Evolutionary conservation across 1,140 invertebrate species (phyloP).

Genomic region (Hylyphantes graminicola): DNA sequence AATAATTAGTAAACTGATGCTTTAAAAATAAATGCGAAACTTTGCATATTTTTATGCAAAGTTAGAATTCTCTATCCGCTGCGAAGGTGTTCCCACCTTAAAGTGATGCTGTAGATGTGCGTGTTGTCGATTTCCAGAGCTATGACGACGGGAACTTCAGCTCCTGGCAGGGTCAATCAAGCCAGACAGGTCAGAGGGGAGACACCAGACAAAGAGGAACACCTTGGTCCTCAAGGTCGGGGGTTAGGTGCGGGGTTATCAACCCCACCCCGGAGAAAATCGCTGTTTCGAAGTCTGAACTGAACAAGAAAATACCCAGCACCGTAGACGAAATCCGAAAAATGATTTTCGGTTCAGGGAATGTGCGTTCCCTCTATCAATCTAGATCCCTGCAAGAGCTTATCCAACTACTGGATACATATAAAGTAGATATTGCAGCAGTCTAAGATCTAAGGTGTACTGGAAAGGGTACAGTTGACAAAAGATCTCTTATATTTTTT

Average conservation of each 20-base stretch:
- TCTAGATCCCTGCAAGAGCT: background rate
- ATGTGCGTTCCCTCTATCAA: conserved; percentile 1
- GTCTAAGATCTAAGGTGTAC: background rate
- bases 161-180: too few species aligned
- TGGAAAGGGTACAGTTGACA: background rate
- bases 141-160: too few species aligned
- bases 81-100: too few species aligned
- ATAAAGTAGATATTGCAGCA: conserved; percentile 10
- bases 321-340: conserved; percentile 8
- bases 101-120: too few species aligned
- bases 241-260: conserved; percentile 6
- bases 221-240: too few species aligned
- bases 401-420: background rate
- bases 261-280: background rate
- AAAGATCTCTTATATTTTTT: background rate
- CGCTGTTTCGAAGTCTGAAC: background rate
- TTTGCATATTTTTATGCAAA: too few species aligned
- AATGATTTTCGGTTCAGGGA: conserved; percentile 8
- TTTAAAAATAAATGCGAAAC: too few species aligned
- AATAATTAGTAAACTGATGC: too few species aligned
- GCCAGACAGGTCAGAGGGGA: too few species aligned
- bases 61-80: too few species aligned
- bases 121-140: too few species aligned
- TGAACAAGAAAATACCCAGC: background rate
- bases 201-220: too few species aligned